phyloP scores from a whole-genome alignment of 1,140 invertebrate species.

The Uloborus diversus region DNA sequence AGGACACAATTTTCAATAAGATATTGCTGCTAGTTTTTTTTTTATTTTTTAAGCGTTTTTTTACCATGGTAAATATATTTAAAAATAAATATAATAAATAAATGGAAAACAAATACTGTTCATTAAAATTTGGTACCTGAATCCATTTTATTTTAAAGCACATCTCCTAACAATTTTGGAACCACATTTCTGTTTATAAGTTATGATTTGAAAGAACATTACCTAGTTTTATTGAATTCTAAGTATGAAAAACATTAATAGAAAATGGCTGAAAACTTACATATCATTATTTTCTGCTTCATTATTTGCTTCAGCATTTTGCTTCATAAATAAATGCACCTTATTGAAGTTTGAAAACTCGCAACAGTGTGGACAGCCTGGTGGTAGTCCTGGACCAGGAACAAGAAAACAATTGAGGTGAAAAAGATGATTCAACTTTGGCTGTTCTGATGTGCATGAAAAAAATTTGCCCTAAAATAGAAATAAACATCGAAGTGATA shows the following conservation, averaged over 20 bases:
- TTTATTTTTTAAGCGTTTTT: too few species aligned
- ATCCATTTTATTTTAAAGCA: background rate
- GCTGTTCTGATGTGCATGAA: background rate
- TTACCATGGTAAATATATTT: too few species aligned
- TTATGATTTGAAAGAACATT: background rate
- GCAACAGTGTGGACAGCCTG: constrained; percentile 41
- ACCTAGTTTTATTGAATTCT: background rate
- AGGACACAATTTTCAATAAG: too few species aligned
- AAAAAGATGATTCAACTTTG: constrained; percentile 25
- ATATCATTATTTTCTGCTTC: background rate
- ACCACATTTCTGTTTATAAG: background rate
- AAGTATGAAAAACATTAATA: background rate
- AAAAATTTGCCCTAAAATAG: constrained; percentile 17
- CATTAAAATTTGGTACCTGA: too few species aligned
- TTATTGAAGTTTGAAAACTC: constrained; percentile 21
- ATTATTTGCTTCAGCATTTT: background rate
- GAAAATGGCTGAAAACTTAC: background rate
- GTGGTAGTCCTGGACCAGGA: constrained; percentile 25
- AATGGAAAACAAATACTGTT: too few species aligned
- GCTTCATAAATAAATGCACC: background rate
- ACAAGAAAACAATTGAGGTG: constrained; percentile 17
- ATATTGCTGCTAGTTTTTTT: too few species aligned
- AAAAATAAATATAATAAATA: too few species aligned
- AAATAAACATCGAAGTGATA: background rate
- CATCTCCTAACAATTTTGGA: background rate